Evolutionary conservation across 2,113 vertebrate species (phyloP), one percentile per base, ranked within the genome.

Genomic region (Uropsilus gracilis): DNA sequence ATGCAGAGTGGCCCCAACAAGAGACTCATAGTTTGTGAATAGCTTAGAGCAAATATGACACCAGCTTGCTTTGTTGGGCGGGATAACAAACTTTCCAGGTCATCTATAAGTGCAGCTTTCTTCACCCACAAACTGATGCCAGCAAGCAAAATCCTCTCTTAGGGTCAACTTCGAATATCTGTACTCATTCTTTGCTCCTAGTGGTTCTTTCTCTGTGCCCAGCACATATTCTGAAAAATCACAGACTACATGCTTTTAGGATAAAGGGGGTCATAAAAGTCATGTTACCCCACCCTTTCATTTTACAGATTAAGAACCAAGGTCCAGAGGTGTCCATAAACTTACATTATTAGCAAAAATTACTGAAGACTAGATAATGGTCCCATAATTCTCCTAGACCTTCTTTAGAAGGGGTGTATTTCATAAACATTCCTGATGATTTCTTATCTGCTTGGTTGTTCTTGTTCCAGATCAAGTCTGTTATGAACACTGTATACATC

Each of bases 221-320:
- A 32, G 68, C 46, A 48, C 30, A 32, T 39, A 75, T 39, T 86
- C 89, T 81, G 6, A 57, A 48, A 66, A 82, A 68, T 77, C 55
- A 37, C 73, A 89, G 78, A 75, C 2, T 18, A 7, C 76, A 30
- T 13, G 9, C 73, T 71, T 26, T 76, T 86, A 64, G 16, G n/a
- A 69, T 37, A 32, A 89, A 44, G 37, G 34, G 14, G 32, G 2
- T 10, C 50, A 34, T 82, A 53, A 53, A 30, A 50, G 85, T 39
- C 75, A 26, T 20, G 30, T 26, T 1, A 20, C 28, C 10, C 16
- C 39, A 32, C 34, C 6, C 68, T 39, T 88, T 94, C 57, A 48
- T 82, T 88, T 88, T 91, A 80, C n/a, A 82, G 42, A 59, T 78
- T 59, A 94, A 77, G 63, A 78, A 44, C 7, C 17, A 68, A 50